phyloP scores from a whole-genome alignment of 2,113 vertebrate species.

The Megaceryle maxima region DNA sequence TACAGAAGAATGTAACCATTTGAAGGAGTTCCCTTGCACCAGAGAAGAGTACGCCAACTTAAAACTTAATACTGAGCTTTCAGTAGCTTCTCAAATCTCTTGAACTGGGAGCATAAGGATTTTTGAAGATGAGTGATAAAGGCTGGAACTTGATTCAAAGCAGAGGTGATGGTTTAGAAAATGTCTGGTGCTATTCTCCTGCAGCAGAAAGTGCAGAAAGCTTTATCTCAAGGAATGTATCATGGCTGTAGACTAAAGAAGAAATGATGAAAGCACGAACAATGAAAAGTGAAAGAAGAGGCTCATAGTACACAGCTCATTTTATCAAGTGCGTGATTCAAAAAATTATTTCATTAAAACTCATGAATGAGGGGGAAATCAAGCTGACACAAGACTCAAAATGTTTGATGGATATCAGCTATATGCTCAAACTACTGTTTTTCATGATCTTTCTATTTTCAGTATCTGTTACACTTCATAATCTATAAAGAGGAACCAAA shows the following conservation, averaged over 20 bases:
- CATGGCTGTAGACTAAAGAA: neutral
- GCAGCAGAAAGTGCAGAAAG: neutral
- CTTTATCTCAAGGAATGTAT: neutral
- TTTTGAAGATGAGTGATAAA: neutral
- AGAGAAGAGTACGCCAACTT: neutral
- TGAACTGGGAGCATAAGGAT: neutral
- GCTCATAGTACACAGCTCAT: neutral
- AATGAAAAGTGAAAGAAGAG: neutral
- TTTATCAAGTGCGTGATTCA: neutral
- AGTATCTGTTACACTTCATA: neutral
- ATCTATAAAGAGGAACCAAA: neutral
- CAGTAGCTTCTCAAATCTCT: neutral
- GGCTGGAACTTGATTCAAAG: neutral
- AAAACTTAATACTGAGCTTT: neutral
- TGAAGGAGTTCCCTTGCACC: neutral
- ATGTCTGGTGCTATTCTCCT: neutral
- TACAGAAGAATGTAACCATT: neutral
- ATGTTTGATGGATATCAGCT: neutral
- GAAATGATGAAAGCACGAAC: neutral
- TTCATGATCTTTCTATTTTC: neutral
- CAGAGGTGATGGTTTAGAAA: neutral
- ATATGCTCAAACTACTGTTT: neutral
- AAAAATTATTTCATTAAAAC: neutral
- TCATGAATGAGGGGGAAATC: neutral
- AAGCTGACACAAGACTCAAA: neutral